phyloP scores from a whole-genome alignment of 2,113 vertebrate species.

The Sinocyclocheilus grahami region DNA sequence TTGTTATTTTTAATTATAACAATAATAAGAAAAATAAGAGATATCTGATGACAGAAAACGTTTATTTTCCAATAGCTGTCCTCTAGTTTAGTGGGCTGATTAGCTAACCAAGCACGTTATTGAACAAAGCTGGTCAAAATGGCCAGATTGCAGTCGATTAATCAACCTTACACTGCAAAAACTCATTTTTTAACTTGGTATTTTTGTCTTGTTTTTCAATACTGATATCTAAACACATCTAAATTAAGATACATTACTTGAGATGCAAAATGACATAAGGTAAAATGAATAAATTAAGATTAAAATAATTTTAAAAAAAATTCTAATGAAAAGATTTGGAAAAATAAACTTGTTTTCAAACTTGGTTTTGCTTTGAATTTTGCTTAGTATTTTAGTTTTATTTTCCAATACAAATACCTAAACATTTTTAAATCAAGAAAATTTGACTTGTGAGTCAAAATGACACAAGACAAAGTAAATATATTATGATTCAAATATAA shows the following conservation, averaged over 20 bases:
- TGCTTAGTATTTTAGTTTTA: too few species aligned
- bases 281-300: neutral
- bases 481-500: too few species aligned
- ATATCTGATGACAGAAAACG: too few species aligned
- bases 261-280: too few species aligned
- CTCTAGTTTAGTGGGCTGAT: neutral
- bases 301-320: neutral
- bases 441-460: too few species aligned
- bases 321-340: neutral
- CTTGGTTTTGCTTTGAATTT: too few species aligned
- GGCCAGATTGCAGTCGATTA: neutral
- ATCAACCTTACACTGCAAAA: neutral
- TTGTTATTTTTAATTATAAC: neutral
- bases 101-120: neutral
- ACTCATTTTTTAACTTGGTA: neutral
- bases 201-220: neutral
- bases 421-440: too few species aligned
- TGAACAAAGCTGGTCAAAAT: neutral
- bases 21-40: neutral
- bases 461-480: too few species aligned
- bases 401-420: too few species aligned
- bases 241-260: neutral
- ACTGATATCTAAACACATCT: neutral
- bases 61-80: neutral
- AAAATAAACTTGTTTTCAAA: too few species aligned